phyloP scores from a whole-genome alignment of 2,888 invertebrate species.

The Elysia crispata region DNA sequence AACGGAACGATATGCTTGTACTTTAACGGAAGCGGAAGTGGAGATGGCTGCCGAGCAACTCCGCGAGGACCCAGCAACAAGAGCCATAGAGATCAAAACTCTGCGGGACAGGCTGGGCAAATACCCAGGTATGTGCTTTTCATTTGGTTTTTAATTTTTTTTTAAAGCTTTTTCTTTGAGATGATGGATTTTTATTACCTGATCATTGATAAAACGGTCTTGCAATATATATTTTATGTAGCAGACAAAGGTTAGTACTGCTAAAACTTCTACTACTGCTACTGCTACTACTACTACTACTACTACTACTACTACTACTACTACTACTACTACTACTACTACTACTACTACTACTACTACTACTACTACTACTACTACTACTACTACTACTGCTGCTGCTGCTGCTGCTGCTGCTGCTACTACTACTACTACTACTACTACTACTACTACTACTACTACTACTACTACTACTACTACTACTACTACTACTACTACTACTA shows the following conservation, averaged over 20 bases:
- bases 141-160: too few relatives aligned
- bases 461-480: too few relatives aligned
- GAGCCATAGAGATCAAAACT: conserved; percentile 76
- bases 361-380: conserved; percentile 36
- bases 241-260: too few relatives aligned
- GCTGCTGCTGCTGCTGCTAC: too few relatives aligned
- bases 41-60: conserved; percentile 73
- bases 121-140: conserved; percentile 42
- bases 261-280: too few relatives aligned
- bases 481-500: too few relatives aligned
- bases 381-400: conserved; percentile 41
- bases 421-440: conserved; percentile 29
- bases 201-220: too few relatives aligned
- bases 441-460: not conserved
- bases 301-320: conserved; percentile 18
- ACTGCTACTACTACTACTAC: conserved; percentile 25
- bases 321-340: conserved; percentile 23
- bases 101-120: conserved; percentile 48
- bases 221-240: too few relatives aligned
- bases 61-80: conserved; percentile 76
- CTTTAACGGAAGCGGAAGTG: conserved; percentile 35
- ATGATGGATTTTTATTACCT: too few relatives aligned
- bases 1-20: conserved; percentile 37
- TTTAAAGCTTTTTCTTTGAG: too few relatives aligned
- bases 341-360: conserved; percentile 30